Conservation (phyloP, 2,113 vertebrate genomes). For the Capreolus pygargus region DNA sequence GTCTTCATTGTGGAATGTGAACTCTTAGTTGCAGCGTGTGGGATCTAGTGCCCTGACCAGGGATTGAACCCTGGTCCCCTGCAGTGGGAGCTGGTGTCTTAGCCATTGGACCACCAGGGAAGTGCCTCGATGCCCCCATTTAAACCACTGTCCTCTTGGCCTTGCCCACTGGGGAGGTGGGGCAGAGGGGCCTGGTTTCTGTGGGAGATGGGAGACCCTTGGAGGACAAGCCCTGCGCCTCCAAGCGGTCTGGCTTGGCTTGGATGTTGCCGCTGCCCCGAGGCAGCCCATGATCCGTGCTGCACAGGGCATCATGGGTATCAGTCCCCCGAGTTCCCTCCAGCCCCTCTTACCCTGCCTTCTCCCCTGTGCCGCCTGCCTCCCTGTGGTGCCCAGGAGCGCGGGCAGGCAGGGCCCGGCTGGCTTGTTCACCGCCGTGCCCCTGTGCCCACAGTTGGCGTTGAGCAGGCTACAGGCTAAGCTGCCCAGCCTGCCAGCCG, state of each 20-base stretch:
- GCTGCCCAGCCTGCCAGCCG: not conserved
- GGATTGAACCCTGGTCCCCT: not conserved
- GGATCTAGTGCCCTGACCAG: not conserved
- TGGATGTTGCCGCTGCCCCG: accelerated
- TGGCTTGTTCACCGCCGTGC: not conserved
- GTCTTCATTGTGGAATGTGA: not conserved
- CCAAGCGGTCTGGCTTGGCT: not conserved
- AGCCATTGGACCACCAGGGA: not conserved
- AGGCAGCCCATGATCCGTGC: not conserved
- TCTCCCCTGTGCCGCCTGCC: not conserved
- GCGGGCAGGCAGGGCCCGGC: not conserved
- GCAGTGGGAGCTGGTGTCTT: not conserved
- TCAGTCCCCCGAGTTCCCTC: not conserved
- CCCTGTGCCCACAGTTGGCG: not conserved
- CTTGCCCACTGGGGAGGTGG: not conserved
- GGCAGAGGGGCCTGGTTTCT: not conserved
- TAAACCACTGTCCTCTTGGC: not conserved
- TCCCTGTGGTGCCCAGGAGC: not conserved
- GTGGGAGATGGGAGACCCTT: not conserved
- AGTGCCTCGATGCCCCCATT: not conserved
- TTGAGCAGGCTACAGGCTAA: accelerated
- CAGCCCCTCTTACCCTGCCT: not conserved
- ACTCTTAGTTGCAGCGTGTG: not conserved
- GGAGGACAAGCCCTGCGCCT: not conserved
- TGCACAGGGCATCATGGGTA: not conserved